These are phyloP conservation scores for Danio albolineatus DNA, from an alignment of 2,797 vertebrate genomes.

Conservation along the genomic window DNA sequence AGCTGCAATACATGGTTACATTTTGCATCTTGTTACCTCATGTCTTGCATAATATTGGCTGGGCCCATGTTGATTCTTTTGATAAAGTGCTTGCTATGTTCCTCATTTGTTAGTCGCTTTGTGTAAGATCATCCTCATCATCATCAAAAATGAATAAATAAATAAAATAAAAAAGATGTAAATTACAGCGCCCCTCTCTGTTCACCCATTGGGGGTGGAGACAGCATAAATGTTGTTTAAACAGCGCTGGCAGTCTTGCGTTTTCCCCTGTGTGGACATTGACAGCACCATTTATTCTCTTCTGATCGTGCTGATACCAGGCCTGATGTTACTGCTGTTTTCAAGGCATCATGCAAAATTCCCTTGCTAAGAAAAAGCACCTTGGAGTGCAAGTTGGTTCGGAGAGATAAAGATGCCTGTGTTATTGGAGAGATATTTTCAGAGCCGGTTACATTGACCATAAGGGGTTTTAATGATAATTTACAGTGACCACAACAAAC, in stretches of 20 bases:
- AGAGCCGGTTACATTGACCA: conserved; percentile 14
- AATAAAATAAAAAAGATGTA: background rate
- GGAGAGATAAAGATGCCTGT: conserved; percentile 12
- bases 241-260: conserved; percentile 38
- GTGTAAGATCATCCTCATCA: no score
- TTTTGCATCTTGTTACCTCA: background rate
- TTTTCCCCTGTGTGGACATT: conserved; percentile 55
- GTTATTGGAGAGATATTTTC: background rate
- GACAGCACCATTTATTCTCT: conserved; percentile 67
- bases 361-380: conserved; percentile 55
- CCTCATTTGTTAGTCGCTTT: background rate
- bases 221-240: conserved; percentile 10
- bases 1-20: background rate
- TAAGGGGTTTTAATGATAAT: background rate
- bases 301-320: conserved; percentile 60
- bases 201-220: background rate
- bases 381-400: conserved; percentile 38
- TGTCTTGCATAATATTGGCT: background rate
- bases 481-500: background rate
- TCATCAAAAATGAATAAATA: no score
- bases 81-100: background rate
- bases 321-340: conserved; percentile 61
- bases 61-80: background rate
- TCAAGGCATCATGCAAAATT: conserved; percentile 64
- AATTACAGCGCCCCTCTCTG: background rate